These are phyloP conservation scores for Coendou prehensilis DNA, from an alignment of 2,797 vertebrate genomes.

Conservation along the genomic window DNA sequence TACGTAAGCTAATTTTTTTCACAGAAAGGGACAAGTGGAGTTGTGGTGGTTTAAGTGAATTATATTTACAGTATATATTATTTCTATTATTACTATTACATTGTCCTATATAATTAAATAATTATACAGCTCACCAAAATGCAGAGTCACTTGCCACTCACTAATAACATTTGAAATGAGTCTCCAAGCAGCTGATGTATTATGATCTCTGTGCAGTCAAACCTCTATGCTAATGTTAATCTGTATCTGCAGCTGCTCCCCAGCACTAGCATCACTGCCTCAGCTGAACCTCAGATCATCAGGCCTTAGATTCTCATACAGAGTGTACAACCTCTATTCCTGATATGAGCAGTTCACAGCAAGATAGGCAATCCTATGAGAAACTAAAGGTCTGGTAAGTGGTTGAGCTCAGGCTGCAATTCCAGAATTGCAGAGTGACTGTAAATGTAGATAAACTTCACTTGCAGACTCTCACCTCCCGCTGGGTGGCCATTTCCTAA, in stretches of 20 bases:
- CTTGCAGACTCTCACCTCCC: not conserved
- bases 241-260: not conserved
- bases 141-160: not conserved
- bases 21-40: not conserved
- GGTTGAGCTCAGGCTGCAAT: not conserved
- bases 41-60: not conserved
- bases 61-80: not conserved
- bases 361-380: not conserved
- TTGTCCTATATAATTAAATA: not conserved
- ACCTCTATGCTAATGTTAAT: not conserved
- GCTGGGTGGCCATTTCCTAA: not conserved
- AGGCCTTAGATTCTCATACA: not conserved
- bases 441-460: not conserved
- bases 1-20: not conserved
- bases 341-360: not conserved
- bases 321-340: not conserved
- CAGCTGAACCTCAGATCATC: not conserved
- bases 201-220: not conserved
- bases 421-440: not conserved
- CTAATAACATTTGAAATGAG: not conserved
- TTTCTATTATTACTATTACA: not conserved
- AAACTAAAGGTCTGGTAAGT: not conserved
- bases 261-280: not conserved
- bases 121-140: not conserved
- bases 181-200: not conserved